A percentile compares a stretch with the other conserved stretches of the same genome.
phyloP scores from a whole-genome alignment of 2,113 vertebrate genomes.

The Clinocottus analis region DNA sequence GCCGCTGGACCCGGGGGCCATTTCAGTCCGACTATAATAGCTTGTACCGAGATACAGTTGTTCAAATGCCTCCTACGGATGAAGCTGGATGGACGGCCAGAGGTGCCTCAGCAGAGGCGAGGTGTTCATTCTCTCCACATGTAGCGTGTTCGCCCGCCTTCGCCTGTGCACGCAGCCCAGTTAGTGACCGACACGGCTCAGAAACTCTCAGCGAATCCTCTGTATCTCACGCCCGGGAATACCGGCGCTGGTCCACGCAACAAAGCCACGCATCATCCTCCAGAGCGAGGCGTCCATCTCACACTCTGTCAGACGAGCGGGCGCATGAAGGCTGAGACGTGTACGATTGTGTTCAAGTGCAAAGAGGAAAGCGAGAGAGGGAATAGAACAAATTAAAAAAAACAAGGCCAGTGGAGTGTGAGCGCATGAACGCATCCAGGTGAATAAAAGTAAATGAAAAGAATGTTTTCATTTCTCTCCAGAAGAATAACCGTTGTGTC shows the following conservation, averaged over 20 bases:
- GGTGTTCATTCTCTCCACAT: constrained; percentile 49
- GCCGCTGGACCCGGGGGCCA: constrained; percentile 55
- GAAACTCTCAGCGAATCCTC: constrained; percentile 22
- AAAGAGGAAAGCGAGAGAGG: background rate
- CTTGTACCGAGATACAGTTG: constrained; percentile 57
- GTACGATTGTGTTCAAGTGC: background rate
- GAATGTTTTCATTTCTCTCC: background rate
- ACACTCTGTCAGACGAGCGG: constrained; percentile 3
- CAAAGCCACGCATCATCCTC: constrained; percentile 31
- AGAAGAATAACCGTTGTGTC: constrained; percentile 5
- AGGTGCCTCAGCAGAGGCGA: constrained; percentile 39
- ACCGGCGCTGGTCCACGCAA: constrained; percentile 9
- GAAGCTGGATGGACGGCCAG: constrained; percentile 48
- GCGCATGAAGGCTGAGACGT: background rate
- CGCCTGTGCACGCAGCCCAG: constrained; percentile 14
- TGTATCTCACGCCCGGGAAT: constrained; percentile 25
- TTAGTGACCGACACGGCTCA: background rate
- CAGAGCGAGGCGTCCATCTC: background rate
- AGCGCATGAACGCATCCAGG: background rate
- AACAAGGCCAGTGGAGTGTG: background rate
- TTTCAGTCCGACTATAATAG: constrained; percentile 64
- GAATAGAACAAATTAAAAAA: background rate
- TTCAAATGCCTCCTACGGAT: constrained; percentile 55
- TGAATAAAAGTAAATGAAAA: background rate
- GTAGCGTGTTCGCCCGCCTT: constrained; percentile 16